phyloP scores from a whole-genome alignment of 2,113 vertebrate species.

The Alligator mississippiensis region DNA sequence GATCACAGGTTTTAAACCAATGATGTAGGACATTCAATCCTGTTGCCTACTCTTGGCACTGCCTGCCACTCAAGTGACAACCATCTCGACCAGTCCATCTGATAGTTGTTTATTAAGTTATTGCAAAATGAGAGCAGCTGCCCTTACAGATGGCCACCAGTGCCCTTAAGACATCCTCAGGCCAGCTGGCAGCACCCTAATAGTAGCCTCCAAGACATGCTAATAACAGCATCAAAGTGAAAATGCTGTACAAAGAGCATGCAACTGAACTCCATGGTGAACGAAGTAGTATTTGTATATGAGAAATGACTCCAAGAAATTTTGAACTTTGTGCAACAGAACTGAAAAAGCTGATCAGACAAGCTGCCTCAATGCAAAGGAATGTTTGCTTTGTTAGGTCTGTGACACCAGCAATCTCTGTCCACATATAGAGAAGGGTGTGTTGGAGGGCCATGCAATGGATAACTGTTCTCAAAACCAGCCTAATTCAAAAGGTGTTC shows the following conservation, averaged over 20 bases:
- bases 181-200: not conserved
- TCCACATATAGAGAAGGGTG: not conserved
- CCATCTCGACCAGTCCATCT: not conserved
- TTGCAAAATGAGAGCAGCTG: not conserved
- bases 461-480: not conserved
- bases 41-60: not conserved
- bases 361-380: rapidly evolving
- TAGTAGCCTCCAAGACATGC: rapidly evolving
- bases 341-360: not conserved
- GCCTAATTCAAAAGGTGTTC: not conserved
- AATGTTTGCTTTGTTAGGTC: not conserved
- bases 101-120: not conserved
- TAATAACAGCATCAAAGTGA: not conserved
- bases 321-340: not conserved
- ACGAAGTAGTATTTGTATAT: not conserved
- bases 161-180: not conserved
- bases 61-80: not conserved
- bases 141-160: rapidly evolving
- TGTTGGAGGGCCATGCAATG: rapidly evolving
- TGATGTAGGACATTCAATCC: not conserved
- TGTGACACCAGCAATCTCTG: not conserved
- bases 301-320: not conserved
- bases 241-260: not conserved
- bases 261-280: not conserved
- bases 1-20: too few species aligned